Conservation (phyloP, 2,888 invertebrate genomes). For the Tetragonisca angustula region DNA sequence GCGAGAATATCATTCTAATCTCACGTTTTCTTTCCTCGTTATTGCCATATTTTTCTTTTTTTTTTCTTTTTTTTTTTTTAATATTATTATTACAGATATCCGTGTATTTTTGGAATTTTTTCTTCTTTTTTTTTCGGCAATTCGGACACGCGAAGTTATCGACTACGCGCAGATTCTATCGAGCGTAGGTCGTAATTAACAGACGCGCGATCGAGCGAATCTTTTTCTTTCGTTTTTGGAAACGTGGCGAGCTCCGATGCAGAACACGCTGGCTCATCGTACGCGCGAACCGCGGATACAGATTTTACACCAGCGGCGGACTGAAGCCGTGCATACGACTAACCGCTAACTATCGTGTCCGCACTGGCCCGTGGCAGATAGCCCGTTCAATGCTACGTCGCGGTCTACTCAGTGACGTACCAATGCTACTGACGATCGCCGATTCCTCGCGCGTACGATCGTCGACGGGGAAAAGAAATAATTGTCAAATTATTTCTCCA, state of each 20-base stretch:
- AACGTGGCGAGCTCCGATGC: constrained; percentile 14
- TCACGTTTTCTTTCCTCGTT: not conserved
- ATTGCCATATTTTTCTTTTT: too few relatives aligned
- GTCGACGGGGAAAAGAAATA: too few relatives aligned
- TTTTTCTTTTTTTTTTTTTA: too few relatives aligned
- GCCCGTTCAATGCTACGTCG: constrained; percentile 41
- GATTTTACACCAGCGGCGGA: constrained; percentile 45
- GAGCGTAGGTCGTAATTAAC: not conserved
- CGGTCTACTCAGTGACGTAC: constrained; percentile 50
- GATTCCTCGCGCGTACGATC: not conserved
- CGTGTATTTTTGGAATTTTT: too few relatives aligned
- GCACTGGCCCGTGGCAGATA: constrained; percentile 16
- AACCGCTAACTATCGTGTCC: constrained; percentile 41
- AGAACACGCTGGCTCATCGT: constrained; percentile 3
- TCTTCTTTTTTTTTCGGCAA: too few relatives aligned
- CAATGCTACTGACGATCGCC: constrained; percentile 3
- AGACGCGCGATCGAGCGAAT: not conserved
- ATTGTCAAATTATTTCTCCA: not conserved
- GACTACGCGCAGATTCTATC: not conserved
- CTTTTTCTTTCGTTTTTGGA: too few relatives aligned
- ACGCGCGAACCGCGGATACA: constrained; percentile 36
- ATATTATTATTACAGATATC: too few relatives aligned
- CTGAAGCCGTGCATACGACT: constrained; percentile 60
- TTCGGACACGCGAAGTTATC: not conserved
- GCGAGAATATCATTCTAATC: not conserved